phyloP scores from a whole-genome alignment of 1,140 invertebrate species.

The Nasonia giraulti region DNA sequence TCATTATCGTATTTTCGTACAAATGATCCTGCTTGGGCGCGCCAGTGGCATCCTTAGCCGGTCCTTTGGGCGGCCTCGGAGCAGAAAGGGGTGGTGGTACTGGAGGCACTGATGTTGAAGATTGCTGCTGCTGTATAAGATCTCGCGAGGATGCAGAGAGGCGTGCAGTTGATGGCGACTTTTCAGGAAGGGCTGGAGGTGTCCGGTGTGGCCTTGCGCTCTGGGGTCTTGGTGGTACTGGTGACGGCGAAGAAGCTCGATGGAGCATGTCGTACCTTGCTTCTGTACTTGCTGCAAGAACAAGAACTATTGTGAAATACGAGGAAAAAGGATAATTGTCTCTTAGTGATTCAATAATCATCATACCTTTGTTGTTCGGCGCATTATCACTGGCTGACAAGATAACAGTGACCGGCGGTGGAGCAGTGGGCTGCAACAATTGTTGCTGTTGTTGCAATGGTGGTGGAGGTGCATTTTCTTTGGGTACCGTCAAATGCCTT shows the following conservation, averaged over 20 bases:
- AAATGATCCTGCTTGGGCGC: constrained; percentile 73
- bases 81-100: constrained; percentile 69
- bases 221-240: constrained; percentile 65
- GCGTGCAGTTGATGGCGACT: constrained; percentile 55
- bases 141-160: constrained; percentile 52
- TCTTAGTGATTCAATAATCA: background rate
- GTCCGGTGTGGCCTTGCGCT: constrained; percentile 52
- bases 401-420: constrained; percentile 66
- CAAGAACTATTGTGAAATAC: background rate
- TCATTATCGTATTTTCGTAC: constrained; percentile 77
- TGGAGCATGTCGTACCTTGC: constrained; percentile 73
- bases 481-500: constrained; percentile 72
- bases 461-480: constrained; percentile 74
- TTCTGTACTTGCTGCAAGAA: constrained; percentile 59
- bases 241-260: constrained; percentile 66
- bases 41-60: constrained; percentile 46
- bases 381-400: constrained; percentile 64
- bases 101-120: constrained; percentile 59
- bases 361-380: constrained; percentile 68
- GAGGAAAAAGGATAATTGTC: background rate
- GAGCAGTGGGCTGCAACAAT: constrained; percentile 57
- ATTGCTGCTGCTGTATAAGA: constrained; percentile 56
- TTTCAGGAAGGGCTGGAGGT: constrained; percentile 66
- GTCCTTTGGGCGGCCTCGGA: constrained; percentile 65
- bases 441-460: constrained; percentile 64